Base-by-base conservation (phyloP, 2,797 vertebrate genomes). In the Gambelia wislizenii region DNA sequence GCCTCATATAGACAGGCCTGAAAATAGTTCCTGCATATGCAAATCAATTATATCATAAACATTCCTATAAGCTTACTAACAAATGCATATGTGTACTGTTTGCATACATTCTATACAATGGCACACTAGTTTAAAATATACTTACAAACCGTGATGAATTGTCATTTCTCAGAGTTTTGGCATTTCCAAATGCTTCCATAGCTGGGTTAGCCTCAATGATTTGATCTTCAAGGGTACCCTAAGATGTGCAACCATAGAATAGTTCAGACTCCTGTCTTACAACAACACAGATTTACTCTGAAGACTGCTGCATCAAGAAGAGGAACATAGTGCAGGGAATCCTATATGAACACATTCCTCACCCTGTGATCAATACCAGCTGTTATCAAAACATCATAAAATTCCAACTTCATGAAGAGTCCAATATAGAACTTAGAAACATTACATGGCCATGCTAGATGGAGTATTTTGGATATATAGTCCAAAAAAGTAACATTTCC, bases 71-170 rank as follows among this genome's bases (percentile, higher is more conserved):
- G 47, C 2, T 0, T 13, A 2, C 1, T 0, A 70, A 77, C 18
- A 77, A 83, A 0, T 1, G 25, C 77, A 59, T 27, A 25, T 1
- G 2, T n/a, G 6, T 49, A 42, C 22, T 3, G 25, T 42, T 86
- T 72, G 39, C 20, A 6, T 0, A 6, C 25, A 13, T 0, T 0
- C 1, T 0, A 27, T 70, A 3, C 12, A 1, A 39, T 1, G 30
- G 42, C 61, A 7, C 25, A 59, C 33, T 84, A 18, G 20, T 4
- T 89, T 77, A 77, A 0, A 7, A 27, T 86, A 49, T 76, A 98
- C 99, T 99, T 96, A 99, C 98, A 96, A 99, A 99, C 76, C 98
- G 98, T 0, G 98, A 99, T 0, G 98, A 99, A 95, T 99, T 99
- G 96, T 99, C 98, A 0, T 99, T 99, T 92, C 98, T 98, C 79